These are phyloP conservation scores for Malurus cyaneus DNA, from an alignment of 2,113 vertebrate genomes.

Conservation along the genomic window DNA sequence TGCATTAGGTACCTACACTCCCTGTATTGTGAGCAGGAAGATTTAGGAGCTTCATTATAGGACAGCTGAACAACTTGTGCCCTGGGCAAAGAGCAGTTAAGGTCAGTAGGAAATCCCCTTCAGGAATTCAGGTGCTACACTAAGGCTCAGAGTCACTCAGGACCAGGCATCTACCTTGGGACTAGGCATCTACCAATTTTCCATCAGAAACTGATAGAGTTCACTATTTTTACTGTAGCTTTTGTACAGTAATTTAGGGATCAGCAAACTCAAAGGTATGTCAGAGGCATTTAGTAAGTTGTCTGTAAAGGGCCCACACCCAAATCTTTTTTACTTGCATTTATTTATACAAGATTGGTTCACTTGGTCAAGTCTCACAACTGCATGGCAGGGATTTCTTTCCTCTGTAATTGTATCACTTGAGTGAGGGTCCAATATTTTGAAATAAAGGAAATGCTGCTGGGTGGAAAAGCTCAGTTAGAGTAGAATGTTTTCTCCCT, in stretches of 20 bases:
- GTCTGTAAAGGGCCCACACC: not conserved
- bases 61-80: not conserved
- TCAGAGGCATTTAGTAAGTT: not conserved
- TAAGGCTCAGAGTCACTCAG: not conserved
- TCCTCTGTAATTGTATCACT: not conserved
- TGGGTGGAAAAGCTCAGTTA: not conserved
- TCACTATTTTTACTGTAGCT: not conserved
- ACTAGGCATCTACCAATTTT: not conserved
- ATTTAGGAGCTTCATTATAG: not conserved
- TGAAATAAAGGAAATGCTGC: not conserved
- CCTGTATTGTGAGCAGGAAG: not conserved
- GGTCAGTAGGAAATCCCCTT: not conserved
- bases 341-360: not conserved
- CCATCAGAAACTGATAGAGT: not conserved
- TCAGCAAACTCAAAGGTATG: not conserved
- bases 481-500: not conserved
- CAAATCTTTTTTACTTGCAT: not conserved
- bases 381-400: not conserved
- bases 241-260: not conserved
- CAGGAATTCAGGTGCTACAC: not conserved
- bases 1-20: not conserved
- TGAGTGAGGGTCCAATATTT: not conserved
- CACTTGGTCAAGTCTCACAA: not conserved
- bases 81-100: conserved; percentile 1
- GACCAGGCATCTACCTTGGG: not conserved